Evolutionary conservation across 2,888 invertebrate genomes (phyloP), one percentile per base, ranked within the genome.

Genomic region (Hesperia comma): DNA sequence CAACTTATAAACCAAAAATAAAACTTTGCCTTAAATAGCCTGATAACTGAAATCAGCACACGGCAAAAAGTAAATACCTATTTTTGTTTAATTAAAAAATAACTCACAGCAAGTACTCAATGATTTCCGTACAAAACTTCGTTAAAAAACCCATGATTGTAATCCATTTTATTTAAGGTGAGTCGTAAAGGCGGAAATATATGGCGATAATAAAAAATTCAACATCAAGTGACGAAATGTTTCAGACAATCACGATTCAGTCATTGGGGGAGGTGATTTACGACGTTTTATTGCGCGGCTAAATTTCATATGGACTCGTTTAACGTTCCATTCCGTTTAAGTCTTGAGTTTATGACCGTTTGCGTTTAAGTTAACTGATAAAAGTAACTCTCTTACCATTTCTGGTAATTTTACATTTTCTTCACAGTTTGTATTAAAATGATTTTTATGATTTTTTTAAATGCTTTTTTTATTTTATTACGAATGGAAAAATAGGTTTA

Each of bases 151-250:
- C 19, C 49, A 19, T 49, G 49, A 21, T 21, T 49, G 49, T 21
- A 49, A 19, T 49, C 19, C 49, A 49, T 49, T 49, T 26, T 51
- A 51, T 51, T 14, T 6, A 26, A 51, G 14, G 12, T 12, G 21
- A 51, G 51, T 26, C 21, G 26, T 51, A 26, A 26, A 51, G 6
- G 51, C 51, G 14, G 21, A 51, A 54, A 54, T 54, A 33, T 33
- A 54, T 33, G 54, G 54, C 32, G 33, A 33, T 10, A 54, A 15
- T 54, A 32, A 54, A 32, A 54, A 54, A 32, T 32, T 54, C 33
- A 54, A 54, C 51, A 33, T 54, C 54, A 33, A 54, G 54, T 54
- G 54, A 54, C 33, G 54, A 54, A 54, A 54, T 54, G 54, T 54
- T 54, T 33, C 33, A 54, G 32, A 54, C 54, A 54, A 33, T 54